A percentile compares a stretch with the other conserved stretches of the same genome.
phyloP scores from a whole-genome alignment of 2,888 invertebrate species.

The Orchesella flavescens region DNA sequence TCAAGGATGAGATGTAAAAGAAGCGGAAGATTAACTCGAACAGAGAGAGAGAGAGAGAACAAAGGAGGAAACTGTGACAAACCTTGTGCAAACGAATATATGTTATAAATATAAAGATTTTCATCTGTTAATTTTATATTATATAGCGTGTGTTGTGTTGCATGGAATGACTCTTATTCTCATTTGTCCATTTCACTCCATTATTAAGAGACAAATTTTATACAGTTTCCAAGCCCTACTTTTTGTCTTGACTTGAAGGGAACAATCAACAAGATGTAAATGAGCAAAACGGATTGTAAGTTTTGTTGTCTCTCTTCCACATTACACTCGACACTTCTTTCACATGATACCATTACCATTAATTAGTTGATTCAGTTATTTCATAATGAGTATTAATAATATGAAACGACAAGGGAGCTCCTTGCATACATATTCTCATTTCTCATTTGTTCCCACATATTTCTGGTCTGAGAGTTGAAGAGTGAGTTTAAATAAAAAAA shows the following conservation, averaged over 20 bases:
- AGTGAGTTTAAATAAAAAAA: not conserved
- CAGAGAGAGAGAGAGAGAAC: not conserved
- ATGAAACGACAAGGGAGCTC: slow-evolving; percentile 33
- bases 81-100: not conserved
- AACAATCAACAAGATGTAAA: slow-evolving; percentile 18
- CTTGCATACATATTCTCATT: slow-evolving; percentile 11
- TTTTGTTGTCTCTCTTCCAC: slow-evolving; percentile 14
- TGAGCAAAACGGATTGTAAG: slow-evolving; percentile 21
- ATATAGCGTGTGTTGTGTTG: not conserved
- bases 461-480: too few species aligned
- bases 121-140: too few species aligned
- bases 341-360: slow-evolving; percentile 35
- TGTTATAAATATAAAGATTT: slow-evolving; percentile 9
- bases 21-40: not conserved
- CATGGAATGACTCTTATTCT: not conserved
- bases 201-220: not conserved
- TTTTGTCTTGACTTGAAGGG: not conserved
- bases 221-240: too few species aligned
- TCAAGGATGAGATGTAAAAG: not conserved
- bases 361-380: slow-evolving; percentile 58
- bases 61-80: slow-evolving; percentile 29
- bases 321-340: slow-evolving; percentile 14
- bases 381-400: slow-evolving; percentile 61
- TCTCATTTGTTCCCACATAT: not conserved
- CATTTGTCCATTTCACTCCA: slow-evolving; percentile 21